Evolutionary conservation across 1,140 invertebrate species (phyloP).

Genomic region (Leptonema lineaticorne): DNA sequence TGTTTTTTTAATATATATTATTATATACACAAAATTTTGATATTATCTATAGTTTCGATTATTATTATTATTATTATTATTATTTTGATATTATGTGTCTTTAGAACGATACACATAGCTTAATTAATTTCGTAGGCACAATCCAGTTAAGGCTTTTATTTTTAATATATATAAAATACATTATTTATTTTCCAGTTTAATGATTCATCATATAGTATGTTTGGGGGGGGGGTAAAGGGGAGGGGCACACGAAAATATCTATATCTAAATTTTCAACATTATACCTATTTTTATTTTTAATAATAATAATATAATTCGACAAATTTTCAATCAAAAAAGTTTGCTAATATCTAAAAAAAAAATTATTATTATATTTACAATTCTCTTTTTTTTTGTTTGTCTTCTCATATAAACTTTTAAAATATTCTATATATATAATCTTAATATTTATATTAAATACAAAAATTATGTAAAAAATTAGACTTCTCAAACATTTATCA

Average conservation of each 20-base stretch:
- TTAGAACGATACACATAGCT: conserved; percentile 6
- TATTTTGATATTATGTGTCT: too few species aligned
- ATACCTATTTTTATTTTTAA: background rate
- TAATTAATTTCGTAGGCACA: conserved; percentile 22
- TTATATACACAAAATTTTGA: background rate
- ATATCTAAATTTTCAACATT: conserved; percentile 5
- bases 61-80: background rate
- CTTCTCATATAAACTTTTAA: conserved; percentile 5
- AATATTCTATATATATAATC: too few species aligned
- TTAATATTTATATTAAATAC: conserved; percentile 6
- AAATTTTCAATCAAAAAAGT: background rate
- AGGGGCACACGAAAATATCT: conserved; percentile 14
- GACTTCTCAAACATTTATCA: conserved; percentile 16
- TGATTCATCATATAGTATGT: too few species aligned
- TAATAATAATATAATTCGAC: background rate
- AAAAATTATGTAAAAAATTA: conserved; percentile 26
- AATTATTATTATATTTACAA: conserved; percentile 15
- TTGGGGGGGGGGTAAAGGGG: too few species aligned
- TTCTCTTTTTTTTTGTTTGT: conserved; percentile 4
- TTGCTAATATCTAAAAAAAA: background rate
- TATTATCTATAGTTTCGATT: background rate
- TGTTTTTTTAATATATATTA: conserved; percentile 1
- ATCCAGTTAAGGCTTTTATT: conserved; percentile 24
- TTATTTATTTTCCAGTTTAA: background rate
- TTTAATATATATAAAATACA: conserved; percentile 7